Evolutionary conservation across 2,888 invertebrate species (phyloP), one percentile per base, ranked within the genome.

Genomic region (Anthophora plumipes): DNA sequence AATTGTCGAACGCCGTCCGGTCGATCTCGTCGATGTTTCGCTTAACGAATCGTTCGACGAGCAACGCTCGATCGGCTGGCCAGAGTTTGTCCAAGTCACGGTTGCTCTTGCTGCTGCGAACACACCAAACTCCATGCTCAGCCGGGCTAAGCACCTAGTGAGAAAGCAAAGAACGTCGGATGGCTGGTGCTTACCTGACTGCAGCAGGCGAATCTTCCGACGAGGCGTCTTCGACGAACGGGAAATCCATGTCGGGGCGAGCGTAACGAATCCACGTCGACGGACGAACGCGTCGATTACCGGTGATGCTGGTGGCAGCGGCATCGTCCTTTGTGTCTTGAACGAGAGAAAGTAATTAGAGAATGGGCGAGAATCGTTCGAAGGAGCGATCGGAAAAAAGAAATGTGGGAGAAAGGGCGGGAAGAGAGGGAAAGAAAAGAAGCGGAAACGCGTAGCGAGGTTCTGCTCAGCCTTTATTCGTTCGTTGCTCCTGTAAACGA

Each of bases 11-110:
- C 11, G 95, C 94, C 4, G 95, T 94, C 20, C 95, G 94, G 91
- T 96, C 95, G 89, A 96, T 95, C 91, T 96, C 96, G 89, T 96
- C 96, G 88, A 96, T 95, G 92, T 95, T 96, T 86, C 95, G 95
- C 90, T 94, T 94, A 66, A 61, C 71, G 55, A 93, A 95, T 67
- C 94, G 94, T 87, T 95, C 94, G 89, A 95, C 94, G 89, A 95
- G 93, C 46, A 94, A 94, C 8, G 94, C 94, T 43, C 95, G 93
- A 92, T 95, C 95, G 63, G 39, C 31, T n/a, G 64, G 17, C 0
- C 9, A 9, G 0, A 20, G 41, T 8, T 14, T 41, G 22, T 9
- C 0, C 22, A 64, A 64, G 9, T n/a, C n/a, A n/a, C 31, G 1
- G 31, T 31, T 31, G 31, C 31, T 31, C 2, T 31, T 31, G 31